These are phyloP conservation scores for Esox niger DNA, from an alignment of 2,113 vertebrate genomes.

Conservation along the genomic window DNA sequence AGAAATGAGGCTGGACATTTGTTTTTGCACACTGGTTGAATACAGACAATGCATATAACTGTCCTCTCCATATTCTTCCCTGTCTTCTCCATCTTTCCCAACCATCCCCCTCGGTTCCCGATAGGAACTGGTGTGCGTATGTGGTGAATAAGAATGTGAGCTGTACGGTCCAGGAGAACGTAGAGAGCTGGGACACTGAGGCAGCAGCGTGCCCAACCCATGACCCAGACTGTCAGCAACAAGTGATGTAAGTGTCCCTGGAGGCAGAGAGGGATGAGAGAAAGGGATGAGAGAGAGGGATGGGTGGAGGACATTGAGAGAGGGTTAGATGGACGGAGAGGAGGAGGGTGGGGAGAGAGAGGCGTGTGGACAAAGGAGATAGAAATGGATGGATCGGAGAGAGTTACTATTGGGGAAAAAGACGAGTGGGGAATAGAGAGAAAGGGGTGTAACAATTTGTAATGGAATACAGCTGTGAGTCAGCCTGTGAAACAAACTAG, in stretches of 20 bases:
- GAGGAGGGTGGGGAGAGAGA: not conserved
- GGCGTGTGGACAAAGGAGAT: not conserved
- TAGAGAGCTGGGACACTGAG: slow-evolving; percentile 86
- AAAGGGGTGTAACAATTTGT: no score
- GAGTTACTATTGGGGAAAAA: no score
- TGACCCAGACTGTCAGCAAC: slow-evolving; percentile 79
- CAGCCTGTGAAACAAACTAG: no score
- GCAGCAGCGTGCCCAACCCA: slow-evolving; percentile 81
- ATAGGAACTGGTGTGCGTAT: slow-evolving; percentile 96
- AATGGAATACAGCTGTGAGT: no score
- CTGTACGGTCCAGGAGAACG: slow-evolving; percentile 87
- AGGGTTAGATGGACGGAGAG: not conserved
- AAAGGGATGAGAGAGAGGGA: slow-evolving; percentile 22
- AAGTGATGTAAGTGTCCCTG: slow-evolving; percentile 70
- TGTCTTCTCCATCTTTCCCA: not conserved
- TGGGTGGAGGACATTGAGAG: slow-evolving; percentile 2
- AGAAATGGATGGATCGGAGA: no score
- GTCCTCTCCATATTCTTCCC: not conserved
- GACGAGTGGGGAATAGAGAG: not conserved
- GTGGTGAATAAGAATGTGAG: slow-evolving; percentile 93
- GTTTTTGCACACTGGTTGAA: no score
- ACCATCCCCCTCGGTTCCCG: slow-evolving; percentile 9
- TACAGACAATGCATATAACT: not conserved
- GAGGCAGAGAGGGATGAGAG: slow-evolving; percentile 14
- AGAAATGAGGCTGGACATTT: no score